Conservation (phyloP, 2,113 vertebrate species). For the Pseudorasbora parva region DNA sequence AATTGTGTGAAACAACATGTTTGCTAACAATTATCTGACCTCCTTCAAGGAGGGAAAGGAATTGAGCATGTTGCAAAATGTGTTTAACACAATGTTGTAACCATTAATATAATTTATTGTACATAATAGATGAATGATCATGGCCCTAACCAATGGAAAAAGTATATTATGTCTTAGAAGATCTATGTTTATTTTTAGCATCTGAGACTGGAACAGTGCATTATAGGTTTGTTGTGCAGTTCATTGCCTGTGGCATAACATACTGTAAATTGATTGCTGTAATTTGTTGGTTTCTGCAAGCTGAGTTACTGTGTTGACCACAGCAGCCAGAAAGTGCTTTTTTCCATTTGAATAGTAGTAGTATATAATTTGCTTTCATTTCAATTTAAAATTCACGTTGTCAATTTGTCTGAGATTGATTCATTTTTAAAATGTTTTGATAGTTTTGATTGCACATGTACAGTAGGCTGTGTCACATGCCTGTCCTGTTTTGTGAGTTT, state of each 20-base stretch:
- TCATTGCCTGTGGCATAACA: not conserved
- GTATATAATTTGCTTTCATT: not conserved
- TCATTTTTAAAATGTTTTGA: too few relatives aligned
- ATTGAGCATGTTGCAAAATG: conserved; percentile 5
- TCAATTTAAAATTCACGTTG: too few relatives aligned
- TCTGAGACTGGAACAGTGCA: not conserved
- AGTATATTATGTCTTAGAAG: not conserved
- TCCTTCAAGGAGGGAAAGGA: not conserved
- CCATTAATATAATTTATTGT: not conserved
- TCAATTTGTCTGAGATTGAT: too few relatives aligned
- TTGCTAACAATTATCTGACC: not conserved
- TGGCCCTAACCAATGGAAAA: not conserved
- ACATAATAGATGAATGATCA: not conserved
- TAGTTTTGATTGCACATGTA: too few relatives aligned
- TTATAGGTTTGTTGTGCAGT: not conserved
- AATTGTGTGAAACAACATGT: not conserved
- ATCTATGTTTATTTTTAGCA: not conserved
- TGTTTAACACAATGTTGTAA: not conserved
- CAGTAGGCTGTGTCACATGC: too few relatives aligned
- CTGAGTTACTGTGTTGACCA: too few relatives aligned
- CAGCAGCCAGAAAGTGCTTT: too few relatives aligned
- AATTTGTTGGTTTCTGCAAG: too few relatives aligned
- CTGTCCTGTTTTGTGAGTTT: too few relatives aligned
- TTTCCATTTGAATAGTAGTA: not conserved
- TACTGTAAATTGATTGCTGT: not conserved